These are phyloP conservation scores for Anabacerthia variegaticeps DNA, from an alignment of 2,797 vertebrate genomes.

Conservation along the genomic window DNA sequence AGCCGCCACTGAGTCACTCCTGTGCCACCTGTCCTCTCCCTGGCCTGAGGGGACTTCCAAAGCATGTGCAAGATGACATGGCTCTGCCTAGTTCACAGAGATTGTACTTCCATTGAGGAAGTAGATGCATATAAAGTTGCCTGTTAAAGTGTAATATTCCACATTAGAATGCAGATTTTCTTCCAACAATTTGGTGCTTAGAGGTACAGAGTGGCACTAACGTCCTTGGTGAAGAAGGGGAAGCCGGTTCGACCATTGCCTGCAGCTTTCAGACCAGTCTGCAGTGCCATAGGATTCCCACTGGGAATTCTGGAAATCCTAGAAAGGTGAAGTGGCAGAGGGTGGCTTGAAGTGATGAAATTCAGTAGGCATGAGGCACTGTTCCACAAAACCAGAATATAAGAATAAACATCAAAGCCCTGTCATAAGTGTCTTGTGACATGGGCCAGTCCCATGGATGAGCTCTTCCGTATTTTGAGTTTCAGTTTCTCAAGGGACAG, in stretches of 20 bases:
- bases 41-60: accelerated
- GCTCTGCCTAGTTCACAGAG: not conserved
- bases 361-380: not conserved
- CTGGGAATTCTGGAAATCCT: not conserved
- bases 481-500: not conserved
- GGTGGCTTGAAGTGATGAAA: not conserved
- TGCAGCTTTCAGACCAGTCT: accelerated
- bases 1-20: not conserved
- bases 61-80: accelerated
- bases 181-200: not conserved
- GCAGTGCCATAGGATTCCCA: not conserved
- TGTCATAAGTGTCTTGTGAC: not conserved
- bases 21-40: not conserved
- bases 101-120: not conserved
- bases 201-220: not conserved
- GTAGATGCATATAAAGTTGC: not conserved
- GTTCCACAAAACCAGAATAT: not conserved
- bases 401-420: not conserved
- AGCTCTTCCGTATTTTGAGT: not conserved
- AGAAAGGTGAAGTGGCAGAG: not conserved
- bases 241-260: accelerated
- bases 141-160: not conserved
- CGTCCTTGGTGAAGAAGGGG: not conserved
- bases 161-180: not conserved
- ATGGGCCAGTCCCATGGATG: not conserved